Evolutionary conservation across 2,888 invertebrate species (phyloP), one percentile per base, ranked within the genome.

Genomic region (Therioaphis trifolii): DNA sequence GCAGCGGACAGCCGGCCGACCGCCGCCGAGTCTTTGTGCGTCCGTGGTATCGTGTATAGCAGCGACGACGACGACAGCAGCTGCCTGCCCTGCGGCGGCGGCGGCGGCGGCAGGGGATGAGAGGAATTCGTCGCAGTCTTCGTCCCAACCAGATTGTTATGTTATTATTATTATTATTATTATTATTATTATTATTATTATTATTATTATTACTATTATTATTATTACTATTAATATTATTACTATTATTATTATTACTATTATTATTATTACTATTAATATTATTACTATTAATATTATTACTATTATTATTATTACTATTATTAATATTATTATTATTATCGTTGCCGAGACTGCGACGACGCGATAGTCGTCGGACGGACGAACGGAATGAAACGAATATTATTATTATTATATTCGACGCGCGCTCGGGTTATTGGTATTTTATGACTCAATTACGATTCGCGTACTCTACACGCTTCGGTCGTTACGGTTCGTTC

Each of bases 141-240:
- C n/a, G n/a, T n/a, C n/a, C n/a, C n/a, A 35, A 7, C 35, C 4
- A 35, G 35, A n/a, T n/a, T n/a, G n/a, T n/a, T n/a, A n/a, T n/a
- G n/a, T n/a, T n/a, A 40, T 40, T 11, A 18, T n/a, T 68, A 68
- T 35, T 35, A 35, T 27, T n/a, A 52, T 52, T 35, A 68, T 18
- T n/a, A n/a, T 68, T 35, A 69, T 69, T 69, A 69, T n/a, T 21
- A 69, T 69, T 69, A 69, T 69, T 69, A 66, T 27, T 27, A 4
- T 66, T 29, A 66, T 66, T 29, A 35, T 27, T 27, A 35, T 29
- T 35, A 66, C 27, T 66, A 35, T 27, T 27, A 35, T 29, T 15
- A 66, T 66, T 66, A 35, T 27, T 27, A 35, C 27, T 35, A 66
- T 66, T 66, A 35, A 29, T 27, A 63, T 63, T 5, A 63, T 63